Base-by-base conservation (phyloP, 2,113 vertebrate species). In the Cryptotis parvus region DNA sequence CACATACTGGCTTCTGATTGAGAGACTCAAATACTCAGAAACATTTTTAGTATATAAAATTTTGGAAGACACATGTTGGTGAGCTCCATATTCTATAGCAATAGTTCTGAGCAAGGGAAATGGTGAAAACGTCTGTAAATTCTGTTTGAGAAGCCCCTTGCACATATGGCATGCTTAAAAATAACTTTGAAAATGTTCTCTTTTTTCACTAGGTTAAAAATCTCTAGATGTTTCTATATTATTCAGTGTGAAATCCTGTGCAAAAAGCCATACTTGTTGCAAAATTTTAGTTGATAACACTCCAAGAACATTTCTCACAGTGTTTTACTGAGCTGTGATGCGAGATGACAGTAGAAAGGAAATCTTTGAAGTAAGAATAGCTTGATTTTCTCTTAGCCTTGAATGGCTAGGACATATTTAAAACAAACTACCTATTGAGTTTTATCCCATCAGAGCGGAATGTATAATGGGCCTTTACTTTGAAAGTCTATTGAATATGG, bases 191-290 rank as follows among this genome's bases (percentile, higher is more conserved):
- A 97, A 95, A 94, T 94, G 94, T 96, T 96, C 96, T 97, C 37
- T 52, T 63, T 93, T 92, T 97, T 94, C 94, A 94, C 95, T 97
- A 94, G 96, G 95, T 96, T 97, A 97, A 94, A 65, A 97, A 97
- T 97, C 97, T 98, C 97, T 97, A 97, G 97, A 97, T 97, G 96
- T 97, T 98, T 97, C 96, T 96, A 96, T 97, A 96, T 96, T 97
- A 98, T 98, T 97, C 98, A 97, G 97, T 95, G 97, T 96, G 97
- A 98, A 97, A 97, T 96, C 96, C 97, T 97, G 95, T 92, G 91
- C 96, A 96, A 94, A 97, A 97, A 97, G 94, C 96, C 95, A 95
- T 96, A 90, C 95, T 43, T 93, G 91, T 96, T 96, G 97, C 95
- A 97, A 96, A 96, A 95, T 96, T 97, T 97, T 94, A 95, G 95